Percentiles rank a stretch among this genome's conserved stretches.
Conservation (phyloP, 2,113 vertebrate genomes). For the Ardeotis arabs region DNA sequence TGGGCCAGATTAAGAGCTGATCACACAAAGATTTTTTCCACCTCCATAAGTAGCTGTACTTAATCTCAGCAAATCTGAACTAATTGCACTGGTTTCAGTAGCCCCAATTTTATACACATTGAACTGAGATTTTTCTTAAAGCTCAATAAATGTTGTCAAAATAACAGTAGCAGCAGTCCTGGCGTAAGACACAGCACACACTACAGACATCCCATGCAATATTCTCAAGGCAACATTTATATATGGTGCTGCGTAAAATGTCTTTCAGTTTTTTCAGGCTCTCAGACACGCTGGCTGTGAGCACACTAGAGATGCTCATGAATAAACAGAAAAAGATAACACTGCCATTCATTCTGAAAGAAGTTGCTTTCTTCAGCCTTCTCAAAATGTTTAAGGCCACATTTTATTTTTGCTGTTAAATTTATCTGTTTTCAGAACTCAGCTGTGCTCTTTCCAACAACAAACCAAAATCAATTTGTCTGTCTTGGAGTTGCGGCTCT, state of each 20-base stretch:
- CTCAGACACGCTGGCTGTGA: neutral
- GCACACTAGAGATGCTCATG: neutral
- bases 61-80: neutral
- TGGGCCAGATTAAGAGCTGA: neutral
- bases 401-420: neutral
- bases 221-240: neutral
- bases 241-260: neutral
- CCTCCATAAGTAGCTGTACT: neutral
- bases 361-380: neutral
- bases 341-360: neutral
- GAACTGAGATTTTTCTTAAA: neutral
- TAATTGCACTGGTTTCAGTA: neutral
- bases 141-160: neutral
- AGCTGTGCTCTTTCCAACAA: neutral
- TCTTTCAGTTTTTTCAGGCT: neutral
- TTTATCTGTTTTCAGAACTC: neutral
- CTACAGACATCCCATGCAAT: neutral
- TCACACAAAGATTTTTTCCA: neutral
- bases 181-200: neutral
- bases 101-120: neutral
- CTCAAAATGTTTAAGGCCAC: slow-evolving; percentile 13
- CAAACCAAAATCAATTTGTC: slow-evolving; percentile 17
- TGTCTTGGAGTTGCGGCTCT: neutral
- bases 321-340: slow-evolving; percentile 9
- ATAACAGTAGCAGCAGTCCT: neutral